A percentile compares a stretch with the other conserved stretches of the same genome.
These are phyloP conservation scores for Acanthosepion pharaonis DNA, from an alignment of 2,888 invertebrate genomes.

Conservation along the genomic window DNA sequence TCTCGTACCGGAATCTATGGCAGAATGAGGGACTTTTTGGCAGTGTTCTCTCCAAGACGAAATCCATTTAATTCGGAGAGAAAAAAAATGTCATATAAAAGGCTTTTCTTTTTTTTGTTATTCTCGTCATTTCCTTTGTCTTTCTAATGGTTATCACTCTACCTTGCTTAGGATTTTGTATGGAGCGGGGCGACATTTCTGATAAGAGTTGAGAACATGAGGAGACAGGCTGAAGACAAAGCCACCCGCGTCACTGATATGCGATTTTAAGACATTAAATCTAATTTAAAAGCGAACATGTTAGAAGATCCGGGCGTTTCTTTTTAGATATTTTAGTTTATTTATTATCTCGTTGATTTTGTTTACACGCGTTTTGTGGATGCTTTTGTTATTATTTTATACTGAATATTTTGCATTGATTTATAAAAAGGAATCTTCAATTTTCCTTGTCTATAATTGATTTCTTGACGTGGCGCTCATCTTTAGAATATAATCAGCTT, in stretches of 20 bases:
- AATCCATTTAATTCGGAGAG: not conserved
- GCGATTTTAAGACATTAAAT: too few species aligned
- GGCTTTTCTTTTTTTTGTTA: not conserved
- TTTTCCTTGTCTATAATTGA: too few species aligned
- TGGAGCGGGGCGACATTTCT: not conserved
- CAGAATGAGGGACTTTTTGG: not conserved
- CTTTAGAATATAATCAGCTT: too few species aligned
- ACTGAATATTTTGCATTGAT: too few species aligned
- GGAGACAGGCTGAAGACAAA: not conserved
- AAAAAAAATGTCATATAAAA: not conserved
- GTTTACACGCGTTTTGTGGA: too few species aligned
- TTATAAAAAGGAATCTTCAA: too few species aligned
- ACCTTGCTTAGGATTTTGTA: not conserved
- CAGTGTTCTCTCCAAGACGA: not conserved
- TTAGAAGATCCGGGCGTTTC: too few species aligned
- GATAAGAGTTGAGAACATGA: not conserved
- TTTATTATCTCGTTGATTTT: too few species aligned
- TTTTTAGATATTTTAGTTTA: too few species aligned
- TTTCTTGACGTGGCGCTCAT: too few species aligned
- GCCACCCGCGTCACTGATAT: not conserved
- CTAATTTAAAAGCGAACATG: too few species aligned
- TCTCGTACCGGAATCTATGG: not conserved
- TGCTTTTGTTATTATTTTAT: too few species aligned
- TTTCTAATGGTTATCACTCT: fast-evolving
- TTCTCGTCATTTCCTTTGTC: not conserved